These are phyloP conservation scores for Drosophila busckii DNA, from an alignment of 1,140 invertebrate genomes.

Conservation along the genomic window DNA sequence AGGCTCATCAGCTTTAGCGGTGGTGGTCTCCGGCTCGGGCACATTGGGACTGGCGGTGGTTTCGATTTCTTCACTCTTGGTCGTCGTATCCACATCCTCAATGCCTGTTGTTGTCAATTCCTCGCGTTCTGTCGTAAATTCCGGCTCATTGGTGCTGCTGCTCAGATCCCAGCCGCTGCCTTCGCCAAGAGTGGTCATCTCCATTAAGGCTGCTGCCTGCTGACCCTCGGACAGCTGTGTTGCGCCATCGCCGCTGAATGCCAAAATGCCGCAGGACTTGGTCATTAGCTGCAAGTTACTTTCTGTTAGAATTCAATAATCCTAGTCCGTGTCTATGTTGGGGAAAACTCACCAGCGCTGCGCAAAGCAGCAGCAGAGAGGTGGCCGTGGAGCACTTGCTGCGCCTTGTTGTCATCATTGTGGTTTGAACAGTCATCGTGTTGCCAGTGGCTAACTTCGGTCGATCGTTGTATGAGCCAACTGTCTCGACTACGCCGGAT, in stretches of 20 bases:
- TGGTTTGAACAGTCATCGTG: slow-evolving; percentile 45
- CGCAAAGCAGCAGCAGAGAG: slow-evolving; percentile 45
- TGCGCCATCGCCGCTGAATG: slow-evolving; percentile 42
- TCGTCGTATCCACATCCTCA: slow-evolving; percentile 9
- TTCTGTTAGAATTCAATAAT: slow-evolving; percentile 26
- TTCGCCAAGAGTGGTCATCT: slow-evolving; percentile 34
- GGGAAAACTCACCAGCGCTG: slow-evolving; percentile 50
- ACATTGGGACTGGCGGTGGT: too few species aligned
- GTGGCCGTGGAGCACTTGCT: slow-evolving; percentile 29
- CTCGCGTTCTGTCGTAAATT: neutral
- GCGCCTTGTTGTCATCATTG: slow-evolving; percentile 20
- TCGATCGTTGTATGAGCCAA: slow-evolving; percentile 70
- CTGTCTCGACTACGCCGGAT: slow-evolving; percentile 20
- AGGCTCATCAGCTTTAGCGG: neutral
- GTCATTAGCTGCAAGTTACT: slow-evolving; percentile 52
- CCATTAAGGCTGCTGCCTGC: slow-evolving; percentile 29
- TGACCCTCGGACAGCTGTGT: slow-evolving; percentile 17
- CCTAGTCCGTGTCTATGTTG: neutral
- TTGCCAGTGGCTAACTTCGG: slow-evolving; percentile 66
- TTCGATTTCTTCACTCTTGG: neutral
- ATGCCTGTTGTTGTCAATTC: neutral
- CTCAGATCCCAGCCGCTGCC: slow-evolving; percentile 49
- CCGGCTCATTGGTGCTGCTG: slow-evolving; percentile 1
- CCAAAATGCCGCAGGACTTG: slow-evolving; percentile 52
- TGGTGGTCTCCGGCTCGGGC: slow-evolving; percentile 6